These are phyloP conservation scores for Plecotus auritus DNA, from an alignment of 2,113 vertebrate species.

Conservation along the genomic window DNA sequence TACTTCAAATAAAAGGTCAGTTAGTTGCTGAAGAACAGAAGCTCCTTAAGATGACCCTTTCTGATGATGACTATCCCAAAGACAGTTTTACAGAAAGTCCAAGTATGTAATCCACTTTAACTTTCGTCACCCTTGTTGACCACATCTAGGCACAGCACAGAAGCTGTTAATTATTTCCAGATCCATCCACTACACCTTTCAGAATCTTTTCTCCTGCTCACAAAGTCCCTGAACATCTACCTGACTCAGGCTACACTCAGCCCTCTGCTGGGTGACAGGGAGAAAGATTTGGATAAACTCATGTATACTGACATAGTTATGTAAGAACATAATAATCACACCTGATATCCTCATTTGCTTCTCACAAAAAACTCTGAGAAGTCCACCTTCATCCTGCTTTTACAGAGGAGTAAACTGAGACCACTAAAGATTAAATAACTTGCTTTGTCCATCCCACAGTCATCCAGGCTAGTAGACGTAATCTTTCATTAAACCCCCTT, in stretches of 20 bases:
- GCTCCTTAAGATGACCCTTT: neutral
- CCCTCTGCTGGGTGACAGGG: neutral
- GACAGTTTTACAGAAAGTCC: neutral
- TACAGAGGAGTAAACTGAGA: neutral
- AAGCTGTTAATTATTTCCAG: neutral
- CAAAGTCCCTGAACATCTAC: neutral
- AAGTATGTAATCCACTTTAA: neutral
- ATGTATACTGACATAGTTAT: neutral
- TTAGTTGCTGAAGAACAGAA: neutral
- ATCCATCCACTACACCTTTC: neutral
- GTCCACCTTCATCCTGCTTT: neutral
- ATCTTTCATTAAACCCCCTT: neutral
- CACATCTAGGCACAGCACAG: neutral
- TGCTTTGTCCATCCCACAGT: neutral
- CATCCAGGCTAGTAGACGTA: neutral
- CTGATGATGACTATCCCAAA: neutral
- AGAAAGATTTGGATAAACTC: neutral
- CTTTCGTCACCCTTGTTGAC: neutral
- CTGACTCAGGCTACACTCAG: neutral
- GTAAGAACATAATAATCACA: neutral
- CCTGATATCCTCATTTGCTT: neutral
- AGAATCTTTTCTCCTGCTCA: neutral
- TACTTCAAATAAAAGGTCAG: neutral
- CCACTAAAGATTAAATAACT: neutral
- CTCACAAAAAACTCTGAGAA: neutral